Evolutionary conservation across 2,888 invertebrate species (phyloP).

Genomic region (Anarsia innoxiella): DNA sequence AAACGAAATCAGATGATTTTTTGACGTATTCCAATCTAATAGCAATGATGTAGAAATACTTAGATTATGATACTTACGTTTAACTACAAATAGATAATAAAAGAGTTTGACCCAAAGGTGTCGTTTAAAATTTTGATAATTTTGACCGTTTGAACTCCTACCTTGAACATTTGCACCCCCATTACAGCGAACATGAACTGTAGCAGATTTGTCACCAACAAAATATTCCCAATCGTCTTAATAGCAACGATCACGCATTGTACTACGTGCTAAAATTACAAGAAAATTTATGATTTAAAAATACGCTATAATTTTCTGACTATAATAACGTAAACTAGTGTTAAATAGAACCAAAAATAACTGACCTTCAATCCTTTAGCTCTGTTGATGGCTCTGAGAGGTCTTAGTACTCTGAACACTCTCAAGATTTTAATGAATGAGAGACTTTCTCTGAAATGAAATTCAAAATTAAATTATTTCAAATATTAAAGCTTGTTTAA

Average conservation of each 20-base stretch:
- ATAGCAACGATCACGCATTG: conserved; percentile 99
- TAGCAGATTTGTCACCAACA: conserved; percentile 99
- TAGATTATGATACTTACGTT: conserved; percentile 61
- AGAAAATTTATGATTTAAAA: too few species aligned
- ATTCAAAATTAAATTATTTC: neutral
- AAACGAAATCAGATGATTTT: conserved; percentile 50
- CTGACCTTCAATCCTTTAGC: conserved; percentile 99
- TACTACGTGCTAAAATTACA: conserved; percentile 94
- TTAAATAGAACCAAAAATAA: conserved; percentile 20
- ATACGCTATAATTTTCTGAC: conserved; percentile 2
- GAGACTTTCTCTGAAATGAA: conserved; percentile 56
- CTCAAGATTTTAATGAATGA: conserved; percentile 99
- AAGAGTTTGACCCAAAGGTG: conserved; percentile 62
- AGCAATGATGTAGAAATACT: conserved; percentile 6
- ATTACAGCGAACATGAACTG: conserved; percentile 99
- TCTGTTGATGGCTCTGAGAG: conserved; percentile 98
- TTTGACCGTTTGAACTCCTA: conserved; percentile 74
- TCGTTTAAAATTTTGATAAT: conserved; percentile 25
- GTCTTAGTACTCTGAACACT: conserved; percentile 96
- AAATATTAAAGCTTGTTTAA: neutral
- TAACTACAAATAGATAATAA: conserved; percentile 16
- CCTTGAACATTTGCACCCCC: conserved; percentile 99
- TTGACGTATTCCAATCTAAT: neutral
- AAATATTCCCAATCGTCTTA: conserved; percentile 99
- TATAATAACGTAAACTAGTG: too few species aligned